These are phyloP conservation scores for Ectemnius continuus DNA, from an alignment of 2,888 invertebrate genomes.

Conservation along the genomic window DNA sequence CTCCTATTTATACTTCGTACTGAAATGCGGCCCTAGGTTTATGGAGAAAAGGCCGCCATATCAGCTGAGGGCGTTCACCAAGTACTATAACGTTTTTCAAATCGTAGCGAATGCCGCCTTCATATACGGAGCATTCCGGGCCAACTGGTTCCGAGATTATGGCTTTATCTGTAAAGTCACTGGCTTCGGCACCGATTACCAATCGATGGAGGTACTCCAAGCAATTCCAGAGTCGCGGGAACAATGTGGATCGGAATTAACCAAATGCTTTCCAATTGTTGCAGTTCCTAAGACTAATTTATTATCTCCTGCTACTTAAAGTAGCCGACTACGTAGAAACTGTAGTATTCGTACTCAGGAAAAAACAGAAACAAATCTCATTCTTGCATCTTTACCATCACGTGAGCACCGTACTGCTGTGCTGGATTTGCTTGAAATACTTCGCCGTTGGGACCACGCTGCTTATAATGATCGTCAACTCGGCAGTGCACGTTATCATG, in stretches of 20 bases:
- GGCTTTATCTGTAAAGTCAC: conserved; percentile 81
- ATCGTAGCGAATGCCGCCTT: conserved; percentile 78
- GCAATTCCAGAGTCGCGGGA: background rate
- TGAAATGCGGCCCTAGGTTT: conserved; percentile 81
- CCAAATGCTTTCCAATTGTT: conserved; percentile 4
- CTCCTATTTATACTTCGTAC: conserved; percentile 81
- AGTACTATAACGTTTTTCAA: conserved; percentile 90
- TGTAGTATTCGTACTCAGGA: conserved; percentile 83
- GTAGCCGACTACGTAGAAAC: conserved; percentile 84
- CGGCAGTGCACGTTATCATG: conserved; percentile 85
- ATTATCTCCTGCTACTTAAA: conserved; percentile 83
- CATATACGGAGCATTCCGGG: conserved; percentile 79
- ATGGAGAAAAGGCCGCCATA: conserved; percentile 87
- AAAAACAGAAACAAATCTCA: conserved; percentile 83
- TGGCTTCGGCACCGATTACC: background rate
- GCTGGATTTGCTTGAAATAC: conserved; percentile 81
- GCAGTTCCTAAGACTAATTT: conserved; percentile 75
- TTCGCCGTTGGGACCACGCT: conserved; percentile 82
- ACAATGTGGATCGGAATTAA: background rate
- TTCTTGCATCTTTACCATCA: conserved; percentile 81
- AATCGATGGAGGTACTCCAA: background rate
- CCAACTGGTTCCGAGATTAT: conserved; percentile 47
- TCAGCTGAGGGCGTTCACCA: conserved; percentile 83
- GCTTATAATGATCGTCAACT: conserved; percentile 82
- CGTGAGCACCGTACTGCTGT: conserved; percentile 80